These are phyloP conservation scores for Galendromus occidentalis DNA, from an alignment of 1,140 invertebrate species.

Conservation along the genomic window DNA sequence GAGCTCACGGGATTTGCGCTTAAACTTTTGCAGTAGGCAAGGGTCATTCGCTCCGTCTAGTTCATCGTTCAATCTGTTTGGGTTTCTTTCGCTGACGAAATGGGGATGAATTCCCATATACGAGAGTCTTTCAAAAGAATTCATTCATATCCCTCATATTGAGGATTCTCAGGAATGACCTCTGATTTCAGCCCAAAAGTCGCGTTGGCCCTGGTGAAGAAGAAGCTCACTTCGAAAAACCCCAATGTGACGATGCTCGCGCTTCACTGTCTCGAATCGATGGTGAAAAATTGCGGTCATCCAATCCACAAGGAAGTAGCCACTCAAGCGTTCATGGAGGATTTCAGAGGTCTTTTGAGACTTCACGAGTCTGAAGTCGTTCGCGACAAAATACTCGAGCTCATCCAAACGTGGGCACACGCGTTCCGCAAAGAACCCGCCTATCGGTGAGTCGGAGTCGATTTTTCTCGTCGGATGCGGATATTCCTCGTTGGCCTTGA, in stretches of 20 bases:
- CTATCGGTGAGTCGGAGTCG: conserved; percentile 38
- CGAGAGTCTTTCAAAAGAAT: no score
- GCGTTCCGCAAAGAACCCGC: conserved; percentile 78
- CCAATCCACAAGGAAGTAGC: conserved; percentile 80
- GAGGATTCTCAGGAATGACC: neutral
- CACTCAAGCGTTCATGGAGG: conserved; percentile 81
- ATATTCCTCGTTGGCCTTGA: conserved; percentile 14
- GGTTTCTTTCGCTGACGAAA: no score
- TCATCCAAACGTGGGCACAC: conserved; percentile 90
- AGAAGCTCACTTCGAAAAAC: neutral
- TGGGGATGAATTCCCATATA: no score
- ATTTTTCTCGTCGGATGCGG: conserved; percentile 62
- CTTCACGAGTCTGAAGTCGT: conserved; percentile 56
- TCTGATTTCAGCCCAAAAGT: neutral
- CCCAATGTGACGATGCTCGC: conserved; percentile 11
- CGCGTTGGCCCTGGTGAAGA: neutral
- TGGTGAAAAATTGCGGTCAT: conserved; percentile 91
- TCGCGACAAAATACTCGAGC: conserved; percentile 66
- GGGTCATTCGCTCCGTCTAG: no score
- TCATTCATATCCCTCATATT: no score
- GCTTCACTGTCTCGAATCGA: conserved; percentile 64
- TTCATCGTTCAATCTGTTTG: no score
- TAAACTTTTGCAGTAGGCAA: no score
- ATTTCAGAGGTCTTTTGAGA: conserved; percentile 59
- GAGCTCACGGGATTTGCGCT: no score